Evolutionary conservation across 2,797 vertebrate species (phyloP).

Genomic region (Tolypeutes matacus): DNA sequence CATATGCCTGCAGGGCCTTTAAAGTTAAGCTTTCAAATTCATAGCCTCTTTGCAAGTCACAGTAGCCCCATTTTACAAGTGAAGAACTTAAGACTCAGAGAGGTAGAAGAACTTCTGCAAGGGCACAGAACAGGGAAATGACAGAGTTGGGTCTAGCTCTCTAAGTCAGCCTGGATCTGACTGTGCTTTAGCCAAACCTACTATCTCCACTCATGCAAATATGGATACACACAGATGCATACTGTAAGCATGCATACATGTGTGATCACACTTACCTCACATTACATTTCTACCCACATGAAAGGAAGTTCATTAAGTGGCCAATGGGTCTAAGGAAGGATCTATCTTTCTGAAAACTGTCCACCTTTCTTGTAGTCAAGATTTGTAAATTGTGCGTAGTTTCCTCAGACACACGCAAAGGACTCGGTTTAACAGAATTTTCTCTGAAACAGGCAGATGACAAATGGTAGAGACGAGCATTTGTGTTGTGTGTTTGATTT

Average conservation of each 20-base stretch:
- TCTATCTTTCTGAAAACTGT: not conserved
- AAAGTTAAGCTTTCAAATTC: conserved; percentile 11
- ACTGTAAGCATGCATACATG: not conserved
- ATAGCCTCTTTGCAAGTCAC: not conserved
- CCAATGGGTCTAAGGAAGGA: not conserved
- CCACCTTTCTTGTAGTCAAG: not conserved
- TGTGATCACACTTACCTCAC: not conserved
- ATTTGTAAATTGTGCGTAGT: not conserved
- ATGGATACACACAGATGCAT: not conserved
- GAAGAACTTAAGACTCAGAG: not conserved
- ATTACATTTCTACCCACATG: not conserved
- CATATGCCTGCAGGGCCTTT: not conserved
- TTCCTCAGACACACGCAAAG: not conserved
- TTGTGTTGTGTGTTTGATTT: not conserved
- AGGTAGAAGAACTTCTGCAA: not conserved
- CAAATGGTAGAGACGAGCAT: not conserved
- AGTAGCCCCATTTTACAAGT: not conserved
- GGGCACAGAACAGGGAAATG: not conserved
- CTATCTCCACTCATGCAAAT: not conserved
- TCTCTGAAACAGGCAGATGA: not conserved
- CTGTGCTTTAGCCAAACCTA: not conserved
- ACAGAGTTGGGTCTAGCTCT: not conserved
- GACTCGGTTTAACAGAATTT: not conserved
- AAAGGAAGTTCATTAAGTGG: not conserved
- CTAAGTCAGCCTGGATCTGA: not conserved